A percentile compares a stretch with the other conserved stretches of the same genome.
These are phyloP conservation scores for Homarus americanus DNA, from an alignment of 1,140 invertebrate genomes.

Conservation along the genomic window DNA sequence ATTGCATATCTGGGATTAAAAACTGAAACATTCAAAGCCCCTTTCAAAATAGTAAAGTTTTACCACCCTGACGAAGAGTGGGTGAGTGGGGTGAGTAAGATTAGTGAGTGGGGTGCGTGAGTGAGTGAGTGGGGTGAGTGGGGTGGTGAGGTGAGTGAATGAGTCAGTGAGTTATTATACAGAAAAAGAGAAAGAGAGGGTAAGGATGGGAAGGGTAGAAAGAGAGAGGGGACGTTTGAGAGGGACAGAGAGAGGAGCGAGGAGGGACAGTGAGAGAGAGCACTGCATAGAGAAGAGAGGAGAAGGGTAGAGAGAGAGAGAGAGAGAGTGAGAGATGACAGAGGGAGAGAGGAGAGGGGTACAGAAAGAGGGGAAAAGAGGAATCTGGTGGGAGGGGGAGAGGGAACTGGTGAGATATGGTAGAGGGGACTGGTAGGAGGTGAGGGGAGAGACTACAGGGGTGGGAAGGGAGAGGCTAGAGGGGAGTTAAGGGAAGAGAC, in stretches of 20 bases:
- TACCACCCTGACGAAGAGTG: too few relatives aligned
- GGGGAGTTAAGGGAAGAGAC: too few relatives aligned
- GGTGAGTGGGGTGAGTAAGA: neutral
- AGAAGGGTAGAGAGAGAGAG: neutral
- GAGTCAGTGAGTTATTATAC: neutral
- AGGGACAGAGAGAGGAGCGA: too few relatives aligned
- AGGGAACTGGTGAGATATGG: neutral
- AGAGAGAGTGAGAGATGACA: neutral
- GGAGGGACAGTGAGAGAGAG: neutral
- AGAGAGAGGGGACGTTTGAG: neutral
- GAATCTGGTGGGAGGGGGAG: neutral
- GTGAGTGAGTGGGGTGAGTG: neutral
- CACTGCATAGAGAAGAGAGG: neutral
- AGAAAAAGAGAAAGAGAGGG: neutral
- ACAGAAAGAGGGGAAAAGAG: neutral
- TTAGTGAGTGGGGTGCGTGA: neutral
- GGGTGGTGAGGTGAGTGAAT: neutral
- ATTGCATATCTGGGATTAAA: too few relatives aligned
- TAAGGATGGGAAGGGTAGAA: neutral
- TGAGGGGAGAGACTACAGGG: too few relatives aligned
- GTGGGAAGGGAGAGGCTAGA: too few relatives aligned
- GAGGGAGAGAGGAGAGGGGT: neutral
- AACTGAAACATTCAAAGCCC: too few relatives aligned
- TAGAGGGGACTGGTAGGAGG: too few relatives aligned
- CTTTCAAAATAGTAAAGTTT: too few relatives aligned